Conservation (phyloP, 2,113 vertebrate species). For the Pomatorhinus ruficollis region DNA sequence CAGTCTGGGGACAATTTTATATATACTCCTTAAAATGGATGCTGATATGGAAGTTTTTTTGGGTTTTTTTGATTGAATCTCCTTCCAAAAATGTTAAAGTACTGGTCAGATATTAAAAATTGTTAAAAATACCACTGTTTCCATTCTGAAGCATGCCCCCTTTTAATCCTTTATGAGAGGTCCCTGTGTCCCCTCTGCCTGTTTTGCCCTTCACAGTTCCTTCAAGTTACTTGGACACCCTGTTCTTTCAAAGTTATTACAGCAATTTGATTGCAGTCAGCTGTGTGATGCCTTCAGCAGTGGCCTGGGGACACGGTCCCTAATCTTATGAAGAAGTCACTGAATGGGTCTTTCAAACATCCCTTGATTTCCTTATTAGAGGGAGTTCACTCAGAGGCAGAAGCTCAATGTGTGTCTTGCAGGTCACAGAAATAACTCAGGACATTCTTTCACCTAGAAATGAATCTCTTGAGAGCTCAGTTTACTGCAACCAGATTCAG, state of each 20-base stretch:
- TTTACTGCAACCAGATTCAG: slow-evolving; percentile 46
- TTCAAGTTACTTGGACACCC: background rate
- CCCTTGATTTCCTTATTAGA: slow-evolving; percentile 25
- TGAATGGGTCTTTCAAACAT: slow-evolving; percentile 32
- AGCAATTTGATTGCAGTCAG: background rate
- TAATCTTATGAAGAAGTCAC: slow-evolving; percentile 33
- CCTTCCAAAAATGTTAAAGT: background rate
- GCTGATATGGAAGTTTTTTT: background rate
- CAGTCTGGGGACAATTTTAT: background rate
- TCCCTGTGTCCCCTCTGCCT: background rate
- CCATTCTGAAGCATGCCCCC: background rate
- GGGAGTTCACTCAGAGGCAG: slow-evolving; percentile 18
- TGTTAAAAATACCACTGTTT: background rate
- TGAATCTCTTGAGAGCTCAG: slow-evolving; percentile 33
- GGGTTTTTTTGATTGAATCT: background rate
- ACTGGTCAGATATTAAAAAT: background rate
- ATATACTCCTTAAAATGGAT: background rate
- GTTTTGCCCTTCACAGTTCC: background rate
- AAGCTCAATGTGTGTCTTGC: slow-evolving; percentile 1
- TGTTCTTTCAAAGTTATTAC: background rate
- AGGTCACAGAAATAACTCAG: slow-evolving; percentile 46
- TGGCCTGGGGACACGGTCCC: slow-evolving; percentile 1
- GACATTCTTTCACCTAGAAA: slow-evolving; percentile 53
- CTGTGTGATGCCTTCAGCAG: background rate
- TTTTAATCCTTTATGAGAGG: background rate